These are phyloP conservation scores for Pseudomyrmex flavicornis DNA, from an alignment of 1,140 invertebrate species.

Conservation along the genomic window DNA sequence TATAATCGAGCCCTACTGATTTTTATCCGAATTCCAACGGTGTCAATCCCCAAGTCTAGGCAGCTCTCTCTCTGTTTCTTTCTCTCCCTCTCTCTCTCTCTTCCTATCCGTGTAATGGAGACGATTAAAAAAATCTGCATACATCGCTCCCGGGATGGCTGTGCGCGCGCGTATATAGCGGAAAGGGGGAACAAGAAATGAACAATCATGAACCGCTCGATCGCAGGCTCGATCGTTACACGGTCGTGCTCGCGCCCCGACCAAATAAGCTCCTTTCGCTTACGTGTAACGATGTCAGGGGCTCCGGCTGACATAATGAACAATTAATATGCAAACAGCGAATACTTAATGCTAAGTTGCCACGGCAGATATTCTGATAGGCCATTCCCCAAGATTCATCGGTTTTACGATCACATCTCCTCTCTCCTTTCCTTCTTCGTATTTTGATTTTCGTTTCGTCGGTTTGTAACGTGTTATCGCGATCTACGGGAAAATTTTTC, in stretches of 20 bases:
- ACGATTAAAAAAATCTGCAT: conserved; percentile 71
- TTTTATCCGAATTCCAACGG: conserved; percentile 2
- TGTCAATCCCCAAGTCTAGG: conserved; percentile 21
- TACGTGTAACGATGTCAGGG: conserved; percentile 61
- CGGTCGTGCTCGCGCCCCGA: conserved; percentile 32
- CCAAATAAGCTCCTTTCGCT: conserved; percentile 43
- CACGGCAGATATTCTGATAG: conserved; percentile 76
- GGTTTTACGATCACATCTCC: not conserved
- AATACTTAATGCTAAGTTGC: conserved; percentile 83
- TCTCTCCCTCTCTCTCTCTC: not conserved
- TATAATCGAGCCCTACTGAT: conserved; percentile 54
- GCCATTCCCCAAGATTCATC: conserved; percentile 65
- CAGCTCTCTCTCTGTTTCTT: not conserved
- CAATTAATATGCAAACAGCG: conserved; percentile 85
- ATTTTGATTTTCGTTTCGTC: conserved; percentile 2
- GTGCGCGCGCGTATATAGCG: conserved; percentile 27
- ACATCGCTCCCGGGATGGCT: conserved; percentile 66
- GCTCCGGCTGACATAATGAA: conserved; percentile 78
- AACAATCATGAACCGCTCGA: conserved; percentile 46
- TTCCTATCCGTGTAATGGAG: conserved; percentile 18
- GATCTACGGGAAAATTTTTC: not conserved
- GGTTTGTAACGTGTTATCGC: not conserved
- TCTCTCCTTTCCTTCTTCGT: no score
- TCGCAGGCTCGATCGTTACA: conserved; percentile 51
- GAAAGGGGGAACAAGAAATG: conserved; percentile 27